Conservation (phyloP, 2,888 invertebrate species). For the Drosophila hamatofila region DNA sequence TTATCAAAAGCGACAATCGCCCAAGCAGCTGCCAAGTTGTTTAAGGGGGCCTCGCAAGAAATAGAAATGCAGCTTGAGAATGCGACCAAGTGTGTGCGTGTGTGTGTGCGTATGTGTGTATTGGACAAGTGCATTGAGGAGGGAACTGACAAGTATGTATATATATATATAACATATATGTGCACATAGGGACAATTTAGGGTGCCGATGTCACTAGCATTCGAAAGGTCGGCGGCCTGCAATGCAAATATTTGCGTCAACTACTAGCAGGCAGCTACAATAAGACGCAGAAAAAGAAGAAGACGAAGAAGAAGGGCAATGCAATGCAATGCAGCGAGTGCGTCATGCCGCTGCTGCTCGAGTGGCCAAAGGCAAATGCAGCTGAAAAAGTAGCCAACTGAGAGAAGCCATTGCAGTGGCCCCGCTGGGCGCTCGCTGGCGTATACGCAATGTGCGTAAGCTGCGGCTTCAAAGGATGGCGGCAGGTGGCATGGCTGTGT, state of each 20-base stretch:
- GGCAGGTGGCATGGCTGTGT: conserved; percentile 20
- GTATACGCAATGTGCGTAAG: conserved; percentile 76
- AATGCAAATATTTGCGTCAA: conserved; percentile 80
- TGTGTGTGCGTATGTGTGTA: conserved; percentile 24
- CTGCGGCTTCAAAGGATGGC: conserved; percentile 39
- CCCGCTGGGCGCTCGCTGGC: conserved; percentile 23
- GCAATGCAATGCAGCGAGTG: conserved; percentile 46
- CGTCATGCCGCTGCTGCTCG: conserved; percentile 59
- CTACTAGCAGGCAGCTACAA: conserved; percentile 54
- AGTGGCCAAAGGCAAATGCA: conserved; percentile 28
- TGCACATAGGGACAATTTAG: conserved; percentile 41
- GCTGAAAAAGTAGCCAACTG: conserved; percentile 15
- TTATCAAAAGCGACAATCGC: conserved; percentile 76
- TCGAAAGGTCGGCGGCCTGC: conserved; percentile 44
- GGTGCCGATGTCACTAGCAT: conserved; percentile 63
- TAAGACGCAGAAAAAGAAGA: not conserved
- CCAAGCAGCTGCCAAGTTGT: conserved; percentile 41
- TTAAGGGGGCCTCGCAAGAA: conserved; percentile 46
- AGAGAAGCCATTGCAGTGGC: conserved; percentile 66
- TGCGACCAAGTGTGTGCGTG: conserved; percentile 29
- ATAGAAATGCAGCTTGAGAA: conserved; percentile 58
- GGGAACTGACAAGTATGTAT: conserved; percentile 43
- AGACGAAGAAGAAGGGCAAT: not conserved
- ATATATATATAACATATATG: not conserved
- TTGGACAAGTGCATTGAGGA: conserved; percentile 41